Conservation (phyloP, 2,797 vertebrate genomes). For the Galagoides demidoff region DNA sequence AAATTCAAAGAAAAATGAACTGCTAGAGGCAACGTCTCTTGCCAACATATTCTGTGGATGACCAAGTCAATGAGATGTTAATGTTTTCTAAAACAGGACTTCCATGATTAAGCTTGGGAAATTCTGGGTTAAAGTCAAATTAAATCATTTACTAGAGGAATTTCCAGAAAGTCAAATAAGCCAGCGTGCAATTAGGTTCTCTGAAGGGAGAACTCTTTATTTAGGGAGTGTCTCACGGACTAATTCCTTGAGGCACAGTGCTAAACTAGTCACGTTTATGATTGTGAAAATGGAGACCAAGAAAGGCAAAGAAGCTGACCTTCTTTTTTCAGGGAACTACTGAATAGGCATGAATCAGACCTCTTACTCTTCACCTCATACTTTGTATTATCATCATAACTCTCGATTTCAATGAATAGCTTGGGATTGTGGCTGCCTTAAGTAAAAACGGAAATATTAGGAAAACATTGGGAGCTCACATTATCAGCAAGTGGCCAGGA, state of each 20-base stretch:
- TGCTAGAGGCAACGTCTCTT: not conserved
- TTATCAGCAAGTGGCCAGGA: not conserved
- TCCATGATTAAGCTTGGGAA: constrained; percentile 33
- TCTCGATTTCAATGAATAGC: constrained; percentile 54
- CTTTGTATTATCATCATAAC: not conserved
- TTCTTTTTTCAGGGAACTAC: constrained; percentile 12
- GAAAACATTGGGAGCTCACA: not conserved
- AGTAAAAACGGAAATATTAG: not conserved
- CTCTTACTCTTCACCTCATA: not conserved
- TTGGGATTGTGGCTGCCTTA: not conserved
- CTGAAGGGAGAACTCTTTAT: constrained; percentile 35
- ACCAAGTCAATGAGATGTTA: constrained; percentile 26
- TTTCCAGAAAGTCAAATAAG: constrained; percentile 36
- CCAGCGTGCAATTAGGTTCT: not conserved
- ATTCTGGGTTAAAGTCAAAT: constrained; percentile 48
- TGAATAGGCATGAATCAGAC: not conserved
- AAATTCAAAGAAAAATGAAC: constrained; percentile 19
- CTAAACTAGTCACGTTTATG: not conserved
- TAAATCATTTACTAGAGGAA: constrained; percentile 23
- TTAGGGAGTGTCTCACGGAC: not conserved
- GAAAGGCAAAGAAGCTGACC: not conserved
- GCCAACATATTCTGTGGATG: constrained; percentile 20
- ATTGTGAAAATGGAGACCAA: constrained; percentile 27
- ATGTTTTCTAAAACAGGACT: constrained; percentile 54
- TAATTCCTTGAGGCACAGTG: not conserved